Evolutionary conservation across 1,140 invertebrate genomes (phyloP).

Genomic region (Solenopsis fugax): DNA sequence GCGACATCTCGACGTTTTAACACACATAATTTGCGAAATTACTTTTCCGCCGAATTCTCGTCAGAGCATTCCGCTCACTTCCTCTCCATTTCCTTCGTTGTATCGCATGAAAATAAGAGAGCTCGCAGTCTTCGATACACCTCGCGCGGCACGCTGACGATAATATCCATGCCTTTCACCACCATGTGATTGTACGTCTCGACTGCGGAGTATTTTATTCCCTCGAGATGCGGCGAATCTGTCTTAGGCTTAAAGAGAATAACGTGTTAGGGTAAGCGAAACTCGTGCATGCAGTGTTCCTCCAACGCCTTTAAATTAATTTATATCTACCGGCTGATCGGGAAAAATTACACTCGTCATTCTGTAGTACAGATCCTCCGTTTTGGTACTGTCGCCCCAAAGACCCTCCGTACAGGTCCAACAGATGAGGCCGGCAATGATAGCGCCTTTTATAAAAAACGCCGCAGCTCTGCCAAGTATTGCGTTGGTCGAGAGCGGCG

Average conservation of each 20-base stretch:
- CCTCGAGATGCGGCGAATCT: slow-evolving; percentile 63
- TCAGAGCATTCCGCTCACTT: not conserved
- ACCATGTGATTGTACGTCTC: slow-evolving; percentile 75
- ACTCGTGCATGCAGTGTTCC: not conserved
- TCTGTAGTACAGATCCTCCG: slow-evolving; percentile 78
- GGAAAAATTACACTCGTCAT: slow-evolving; percentile 66
- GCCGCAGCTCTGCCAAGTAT: slow-evolving; percentile 48
- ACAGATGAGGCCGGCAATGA: slow-evolving; percentile 75
- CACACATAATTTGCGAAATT: slow-evolving; percentile 20
- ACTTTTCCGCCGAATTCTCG: not conserved
- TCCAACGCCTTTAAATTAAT: not conserved
- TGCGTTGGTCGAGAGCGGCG: slow-evolving; percentile 32
- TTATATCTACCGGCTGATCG: not conserved
- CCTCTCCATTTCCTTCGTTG: slow-evolving; percentile 22
- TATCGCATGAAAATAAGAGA: slow-evolving; percentile 49
- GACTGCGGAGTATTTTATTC: slow-evolving; percentile 67
- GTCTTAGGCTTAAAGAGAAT: slow-evolving; percentile 61
- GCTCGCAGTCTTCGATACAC: slow-evolving; percentile 62
- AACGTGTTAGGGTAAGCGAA: not conserved
- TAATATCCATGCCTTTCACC: slow-evolving; percentile 60
- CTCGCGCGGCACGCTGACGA: slow-evolving; percentile 65
- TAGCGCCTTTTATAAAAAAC: slow-evolving; percentile 71
- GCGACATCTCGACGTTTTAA: not conserved
- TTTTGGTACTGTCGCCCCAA: slow-evolving; percentile 76
- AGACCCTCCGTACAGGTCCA: slow-evolving; percentile 79